Evolutionary conservation across 2,113 vertebrate species (phyloP).

Genomic region (Limnothrissa miodon): DNA sequence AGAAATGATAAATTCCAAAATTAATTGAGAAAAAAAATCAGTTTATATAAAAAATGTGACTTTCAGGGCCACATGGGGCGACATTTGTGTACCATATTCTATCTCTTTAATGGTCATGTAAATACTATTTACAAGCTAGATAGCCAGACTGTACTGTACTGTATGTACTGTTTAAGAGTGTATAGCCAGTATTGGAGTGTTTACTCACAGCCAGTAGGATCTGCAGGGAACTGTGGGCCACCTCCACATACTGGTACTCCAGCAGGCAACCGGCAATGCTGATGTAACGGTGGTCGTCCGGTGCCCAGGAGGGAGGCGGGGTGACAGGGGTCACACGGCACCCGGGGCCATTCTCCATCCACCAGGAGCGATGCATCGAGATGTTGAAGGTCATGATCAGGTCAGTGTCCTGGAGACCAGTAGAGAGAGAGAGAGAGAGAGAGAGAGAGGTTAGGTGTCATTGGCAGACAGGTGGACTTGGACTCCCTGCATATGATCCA

Average conservation of each 20-base stretch:
- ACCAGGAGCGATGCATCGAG: slow-evolving; percentile 99
- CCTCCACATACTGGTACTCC: slow-evolving; percentile 98
- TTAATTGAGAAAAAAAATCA: too few species aligned
- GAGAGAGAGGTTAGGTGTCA: slow-evolving; percentile 9
- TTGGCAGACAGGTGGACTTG: neutral
- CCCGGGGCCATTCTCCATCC: slow-evolving; percentile 98
- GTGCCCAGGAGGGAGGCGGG: slow-evolving; percentile 95
- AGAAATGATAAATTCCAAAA: too few species aligned
- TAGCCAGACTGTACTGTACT: too few species aligned
- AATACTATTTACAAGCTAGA: too few species aligned
- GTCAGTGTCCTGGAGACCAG: slow-evolving; percentile 86
- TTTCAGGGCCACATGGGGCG: too few species aligned
- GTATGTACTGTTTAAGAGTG: neutral
- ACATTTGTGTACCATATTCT: too few species aligned
- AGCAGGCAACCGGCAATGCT: slow-evolving; percentile 93
- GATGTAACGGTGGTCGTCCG: slow-evolving; percentile 97
- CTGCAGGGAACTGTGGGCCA: slow-evolving; percentile 95
- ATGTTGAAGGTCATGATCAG: slow-evolving; percentile 98
- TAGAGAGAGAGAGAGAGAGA: slow-evolving; percentile 9
- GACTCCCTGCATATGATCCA: neutral
- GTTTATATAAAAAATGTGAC: too few species aligned
- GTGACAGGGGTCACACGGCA: slow-evolving; percentile 94
- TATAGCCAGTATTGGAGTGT: neutral
- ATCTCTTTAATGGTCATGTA: too few species aligned
- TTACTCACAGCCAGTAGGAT: slow-evolving; percentile 96